A percentile compares a stretch with the other conserved stretches of the same genome.
These are phyloP conservation scores for Andricus quercusramuli DNA, from an alignment of 2,888 invertebrate genomes.

Conservation along the genomic window DNA sequence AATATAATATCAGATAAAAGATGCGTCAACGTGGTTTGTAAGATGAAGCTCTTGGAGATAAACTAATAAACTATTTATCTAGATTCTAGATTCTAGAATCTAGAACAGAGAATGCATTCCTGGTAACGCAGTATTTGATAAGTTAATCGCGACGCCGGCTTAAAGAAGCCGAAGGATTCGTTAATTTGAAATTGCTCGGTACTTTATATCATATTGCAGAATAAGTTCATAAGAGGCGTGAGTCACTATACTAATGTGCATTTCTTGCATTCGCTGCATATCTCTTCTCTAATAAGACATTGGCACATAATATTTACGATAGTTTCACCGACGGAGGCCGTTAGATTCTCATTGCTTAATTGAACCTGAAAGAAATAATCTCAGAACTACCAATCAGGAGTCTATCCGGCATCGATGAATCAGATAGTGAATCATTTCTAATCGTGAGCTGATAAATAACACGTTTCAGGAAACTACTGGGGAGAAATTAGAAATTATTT, in stretches of 20 bases:
- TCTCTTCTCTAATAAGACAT: neutral
- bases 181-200: conserved; percentile 10
- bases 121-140: conserved; percentile 44
- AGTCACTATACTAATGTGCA: neutral
- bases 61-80: conserved; percentile 2
- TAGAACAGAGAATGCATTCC: conserved; percentile 43
- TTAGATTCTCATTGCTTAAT: neutral
- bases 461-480: neutral
- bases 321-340: neutral
- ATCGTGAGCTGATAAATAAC: conserved; percentile 10
- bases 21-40: conserved; percentile 33
- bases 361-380: neutral
- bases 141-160: conserved; percentile 40
- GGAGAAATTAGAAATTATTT: conserved; percentile 19
- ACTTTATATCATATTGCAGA: conserved; percentile 8
- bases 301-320: conserved; percentile 13
- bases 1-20: conserved; percentile 5
- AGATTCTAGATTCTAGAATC: conserved; percentile 25
- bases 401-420: conserved; percentile 31
- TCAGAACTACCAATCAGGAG: neutral
- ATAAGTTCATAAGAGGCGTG: conserved; percentile 21
- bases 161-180: conserved; percentile 12
- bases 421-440: conserved; percentile 26
- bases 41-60: conserved; percentile 43
- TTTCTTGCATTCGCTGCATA: conserved; percentile 2